These are phyloP conservation scores for Strigops habroptila DNA, from an alignment of 2,113 vertebrate species.

Conservation along the genomic window DNA sequence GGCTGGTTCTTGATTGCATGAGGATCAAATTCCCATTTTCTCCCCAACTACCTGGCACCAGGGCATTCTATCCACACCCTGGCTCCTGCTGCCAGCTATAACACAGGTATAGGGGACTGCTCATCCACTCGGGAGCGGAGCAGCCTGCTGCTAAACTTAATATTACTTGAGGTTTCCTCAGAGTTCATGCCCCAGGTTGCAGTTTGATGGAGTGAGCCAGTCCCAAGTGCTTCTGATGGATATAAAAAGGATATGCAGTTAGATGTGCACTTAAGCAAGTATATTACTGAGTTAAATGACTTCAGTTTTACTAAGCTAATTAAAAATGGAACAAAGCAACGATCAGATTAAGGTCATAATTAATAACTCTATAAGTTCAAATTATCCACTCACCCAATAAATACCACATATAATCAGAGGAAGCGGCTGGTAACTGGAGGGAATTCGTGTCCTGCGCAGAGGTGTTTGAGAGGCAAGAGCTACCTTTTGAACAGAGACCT, in stretches of 20 bases:
- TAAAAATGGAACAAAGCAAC: conserved; percentile 59
- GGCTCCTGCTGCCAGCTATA: background rate
- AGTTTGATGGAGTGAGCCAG: background rate
- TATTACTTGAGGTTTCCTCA: background rate
- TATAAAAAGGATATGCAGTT: conserved; percentile 39
- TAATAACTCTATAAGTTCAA: conserved; percentile 52
- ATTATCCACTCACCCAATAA: conserved; percentile 47
- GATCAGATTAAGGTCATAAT: conserved; percentile 65
- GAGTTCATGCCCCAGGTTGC: conserved; percentile 25
- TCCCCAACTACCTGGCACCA: background rate
- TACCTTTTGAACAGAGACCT: background rate
- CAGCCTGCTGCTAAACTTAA: background rate
- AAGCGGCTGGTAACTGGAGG: background rate
- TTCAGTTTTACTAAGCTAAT: conserved; percentile 55
- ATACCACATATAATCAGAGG: background rate
- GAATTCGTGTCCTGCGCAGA: background rate
- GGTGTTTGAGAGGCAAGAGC: background rate
- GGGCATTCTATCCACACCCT: background rate
- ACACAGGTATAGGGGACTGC: background rate
- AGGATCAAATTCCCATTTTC: background rate
- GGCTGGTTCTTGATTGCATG: background rate
- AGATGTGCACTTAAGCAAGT: conserved; percentile 40
- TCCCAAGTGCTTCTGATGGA: background rate
- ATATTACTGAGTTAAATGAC: conserved; percentile 34
- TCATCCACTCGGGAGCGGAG: background rate